A percentile compares a stretch with the other conserved stretches of the same genome.
phyloP scores from a whole-genome alignment of 1,140 invertebrate genomes.

The Drosophila azteca region DNA sequence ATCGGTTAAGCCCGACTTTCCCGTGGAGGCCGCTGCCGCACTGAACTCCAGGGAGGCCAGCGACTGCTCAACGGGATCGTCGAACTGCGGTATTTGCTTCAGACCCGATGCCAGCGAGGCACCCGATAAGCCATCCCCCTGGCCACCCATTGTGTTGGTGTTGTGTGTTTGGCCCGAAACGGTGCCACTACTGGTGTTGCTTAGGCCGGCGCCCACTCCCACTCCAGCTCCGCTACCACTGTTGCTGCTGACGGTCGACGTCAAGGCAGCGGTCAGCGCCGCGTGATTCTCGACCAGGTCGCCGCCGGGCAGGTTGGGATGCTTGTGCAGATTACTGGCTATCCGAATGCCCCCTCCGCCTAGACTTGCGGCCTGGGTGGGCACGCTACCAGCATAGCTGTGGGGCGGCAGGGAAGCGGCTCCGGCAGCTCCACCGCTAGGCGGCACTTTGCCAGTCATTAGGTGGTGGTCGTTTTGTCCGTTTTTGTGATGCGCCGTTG shows the following conservation, averaged over 20 bases:
- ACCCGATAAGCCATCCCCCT: conserved; percentile 60
- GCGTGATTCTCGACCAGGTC: conserved; percentile 69
- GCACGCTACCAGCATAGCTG: conserved; percentile 36
- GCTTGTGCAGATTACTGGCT: conserved; percentile 80
- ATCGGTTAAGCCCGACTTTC: conserved; percentile 65
- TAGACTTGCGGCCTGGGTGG: conserved; percentile 30
- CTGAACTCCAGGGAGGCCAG: conserved; percentile 87
- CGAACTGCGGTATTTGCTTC: conserved; percentile 83
- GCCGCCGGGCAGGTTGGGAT: conserved; percentile 36
- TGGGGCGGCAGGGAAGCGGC: conserved; percentile 33
- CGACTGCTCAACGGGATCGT: conserved; percentile 88
- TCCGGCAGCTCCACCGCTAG: conserved; percentile 14
- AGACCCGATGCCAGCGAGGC: conserved; percentile 72
- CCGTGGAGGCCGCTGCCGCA: conserved; percentile 78
- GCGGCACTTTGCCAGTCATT: conserved; percentile 28
- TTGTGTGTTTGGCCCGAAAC: conserved; percentile 18
- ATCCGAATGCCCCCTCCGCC: conserved; percentile 69
- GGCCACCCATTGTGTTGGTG: conserved; percentile 69
- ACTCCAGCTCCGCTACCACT: neutral
- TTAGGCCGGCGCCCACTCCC: no score
- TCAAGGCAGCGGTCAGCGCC: conserved; percentile 53
- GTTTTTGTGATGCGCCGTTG: conserved; percentile 57
- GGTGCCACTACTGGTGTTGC: conserved; percentile 2
- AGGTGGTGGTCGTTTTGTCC: conserved; percentile 59
- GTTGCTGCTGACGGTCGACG: conserved; percentile 36